Base-by-base conservation (phyloP, 1,140 invertebrate genomes). In the Spodoptera litura region DNA sequence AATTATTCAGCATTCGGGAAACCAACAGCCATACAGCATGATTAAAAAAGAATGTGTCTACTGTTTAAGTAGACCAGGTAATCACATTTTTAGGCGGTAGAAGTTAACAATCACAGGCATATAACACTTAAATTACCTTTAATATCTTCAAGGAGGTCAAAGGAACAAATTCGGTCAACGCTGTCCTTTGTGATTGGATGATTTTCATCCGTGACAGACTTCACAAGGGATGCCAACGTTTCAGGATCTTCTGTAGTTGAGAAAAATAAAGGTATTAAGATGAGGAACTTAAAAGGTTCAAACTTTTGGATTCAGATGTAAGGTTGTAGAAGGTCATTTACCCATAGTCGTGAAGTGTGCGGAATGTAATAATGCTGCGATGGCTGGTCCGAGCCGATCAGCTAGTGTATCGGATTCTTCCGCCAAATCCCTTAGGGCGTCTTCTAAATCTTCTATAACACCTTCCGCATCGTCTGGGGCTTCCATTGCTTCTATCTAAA, bases 201-300 rank as follows among this genome's bases (percentile, higher is more conserved):
- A 11, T 89, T 73, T 3, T 85, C 87, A 56, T 88, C 87, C 9
- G 89, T 75, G 3, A 94, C 73, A 8, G 91, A 88, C 8, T 91
- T 91, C 13, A 94, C 87, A 0, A 94, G 80, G 0, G 90, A 88
- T 3, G 92, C 87, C 91, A 94, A 89, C 8, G 92, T 88, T 72
- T 92, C 91, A 75, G 87, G 83, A 51, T 84, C 86, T 68, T 86
- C 92, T 94, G 78, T 10, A 88, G 85, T 59, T 62, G 27, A 56
- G 20, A 51, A 61, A 4, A 74, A 61, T 35, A 31, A 6, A 15
- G 15, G 4, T 31, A 64, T 20, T 31, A 64, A 31, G 31, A 4
- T 31, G 2, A 31, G 4, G 31, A 0, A 31, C 9, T 25, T 25
- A 25, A 27, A 58, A 2, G 20, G n/a, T 15, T 20, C 20, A 20